phyloP scores from a whole-genome alignment of 2,888 invertebrate genomes.

The Rhamphomyia laevipes region DNA sequence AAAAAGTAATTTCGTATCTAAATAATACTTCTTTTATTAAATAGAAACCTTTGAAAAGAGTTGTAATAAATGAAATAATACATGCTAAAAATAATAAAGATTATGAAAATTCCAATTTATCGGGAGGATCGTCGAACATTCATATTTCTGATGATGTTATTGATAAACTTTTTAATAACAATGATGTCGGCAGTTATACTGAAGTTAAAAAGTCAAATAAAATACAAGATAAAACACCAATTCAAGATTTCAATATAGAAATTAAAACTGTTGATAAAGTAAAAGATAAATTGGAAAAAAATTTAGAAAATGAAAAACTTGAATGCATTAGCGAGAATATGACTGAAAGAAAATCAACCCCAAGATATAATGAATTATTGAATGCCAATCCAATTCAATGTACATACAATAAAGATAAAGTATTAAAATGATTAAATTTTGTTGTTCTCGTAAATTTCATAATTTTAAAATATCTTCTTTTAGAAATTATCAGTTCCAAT shows the following conservation, averaged over 20 bases:
- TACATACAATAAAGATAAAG: background rate
- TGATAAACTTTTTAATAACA: conserved; percentile 34
- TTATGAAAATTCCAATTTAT: conserved; percentile 17
- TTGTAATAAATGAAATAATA: conserved; percentile 28
- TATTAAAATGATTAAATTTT: background rate
- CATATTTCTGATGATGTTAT: conserved; percentile 34
- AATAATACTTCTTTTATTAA: background rate
- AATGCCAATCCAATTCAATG: background rate
- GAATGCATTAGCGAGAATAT: background rate
- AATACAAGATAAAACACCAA: conserved; percentile 1
- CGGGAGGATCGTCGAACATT: conserved; percentile 16
- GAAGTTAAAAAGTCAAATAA: conserved; percentile 23
- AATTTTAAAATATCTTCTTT: background rate
- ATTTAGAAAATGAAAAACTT: background rate
- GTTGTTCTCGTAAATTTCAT: too few relatives aligned
- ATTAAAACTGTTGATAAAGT: background rate
- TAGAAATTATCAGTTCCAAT: conserved; percentile 21
- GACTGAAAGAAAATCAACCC: conserved; percentile 3
- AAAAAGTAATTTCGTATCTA: too few relatives aligned
- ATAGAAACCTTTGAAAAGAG: conserved; percentile 23
- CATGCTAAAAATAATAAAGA: conserved; percentile 23
- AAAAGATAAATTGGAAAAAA: background rate
- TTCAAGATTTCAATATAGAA: conserved; percentile 2
- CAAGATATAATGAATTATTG: background rate
- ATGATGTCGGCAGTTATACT: conserved; percentile 27